Percentiles rank a stretch among this genome's conserved stretches.
Conservation (phyloP, 2,888 invertebrate genomes). For the Agrilus biguttatus region DNA sequence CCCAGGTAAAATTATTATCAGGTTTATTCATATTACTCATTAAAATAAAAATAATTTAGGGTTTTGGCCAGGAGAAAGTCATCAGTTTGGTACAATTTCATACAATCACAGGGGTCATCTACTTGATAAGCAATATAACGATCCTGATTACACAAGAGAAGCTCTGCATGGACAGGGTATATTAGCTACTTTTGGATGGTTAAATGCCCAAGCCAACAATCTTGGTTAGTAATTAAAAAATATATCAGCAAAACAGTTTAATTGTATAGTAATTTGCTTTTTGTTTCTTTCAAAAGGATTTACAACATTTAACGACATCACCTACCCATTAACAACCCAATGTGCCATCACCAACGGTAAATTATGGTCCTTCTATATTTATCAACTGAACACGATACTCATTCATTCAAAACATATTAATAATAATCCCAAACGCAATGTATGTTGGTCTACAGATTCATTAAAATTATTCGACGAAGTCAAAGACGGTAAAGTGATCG, state of each 20-base stretch:
- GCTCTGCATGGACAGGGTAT: slow-evolving; percentile 62
- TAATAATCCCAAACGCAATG: slow-evolving; percentile 56
- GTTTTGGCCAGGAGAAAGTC: slow-evolving; percentile 69
- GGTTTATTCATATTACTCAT: too few relatives aligned
- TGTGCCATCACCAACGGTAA: slow-evolving; percentile 80
- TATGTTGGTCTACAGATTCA: slow-evolving; percentile 65
- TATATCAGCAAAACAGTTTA: too few relatives aligned
- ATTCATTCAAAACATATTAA: slow-evolving; percentile 48
- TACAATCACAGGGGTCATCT: slow-evolving; percentile 55
- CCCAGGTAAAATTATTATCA: slow-evolving; percentile 41
- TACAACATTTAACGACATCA: slow-evolving; percentile 76
- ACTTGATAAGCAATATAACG: slow-evolving; percentile 35
- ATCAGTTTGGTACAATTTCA: slow-evolving; percentile 66
- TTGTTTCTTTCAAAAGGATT: slow-evolving; percentile 32
- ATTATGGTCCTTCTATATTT: slow-evolving; percentile 71
- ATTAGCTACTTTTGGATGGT: slow-evolving; percentile 66
- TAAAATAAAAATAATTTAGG: slow-evolving; percentile 34
- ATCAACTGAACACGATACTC: slow-evolving; percentile 79
- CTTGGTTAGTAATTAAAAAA: slow-evolving; percentile 38
- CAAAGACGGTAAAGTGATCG: slow-evolving; percentile 55
- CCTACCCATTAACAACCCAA: slow-evolving; percentile 83
- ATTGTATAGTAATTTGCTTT: too few relatives aligned
- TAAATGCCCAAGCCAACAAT: slow-evolving; percentile 63
- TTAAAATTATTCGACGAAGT: slow-evolving; percentile 60
- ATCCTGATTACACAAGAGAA: slow-evolving; percentile 40